Conservation (phyloP, 2,888 invertebrate genomes). For the Hirtodrosophila histrioides region DNA sequence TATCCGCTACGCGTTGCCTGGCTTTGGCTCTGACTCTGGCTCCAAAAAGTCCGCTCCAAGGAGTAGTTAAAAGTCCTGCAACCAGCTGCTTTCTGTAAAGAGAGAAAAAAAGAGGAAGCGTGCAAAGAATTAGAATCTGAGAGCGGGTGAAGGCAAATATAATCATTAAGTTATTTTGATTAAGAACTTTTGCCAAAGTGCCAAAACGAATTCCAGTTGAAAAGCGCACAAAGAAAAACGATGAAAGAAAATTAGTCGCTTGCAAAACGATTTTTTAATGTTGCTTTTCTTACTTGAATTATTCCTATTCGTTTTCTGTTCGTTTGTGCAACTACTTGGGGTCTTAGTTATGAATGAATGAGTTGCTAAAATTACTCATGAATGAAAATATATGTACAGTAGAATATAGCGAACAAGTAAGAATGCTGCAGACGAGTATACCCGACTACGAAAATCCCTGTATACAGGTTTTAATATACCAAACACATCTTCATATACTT, state of each 20-base stretch:
- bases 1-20: constrained; percentile 45
- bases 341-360: constrained; percentile 1
- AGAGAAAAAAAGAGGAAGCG: constrained; percentile 21
- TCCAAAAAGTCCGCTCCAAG: constrained; percentile 40
- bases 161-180: constrained; percentile 80
- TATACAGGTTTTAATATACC: too few relatives aligned
- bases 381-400: neutral
- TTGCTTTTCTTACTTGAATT: constrained; percentile 25
- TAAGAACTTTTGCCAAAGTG: constrained; percentile 72
- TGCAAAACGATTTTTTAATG: constrained; percentile 50
- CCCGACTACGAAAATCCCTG: too few relatives aligned
- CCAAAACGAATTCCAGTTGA: constrained; percentile 50
- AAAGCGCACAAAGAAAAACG: constrained; percentile 1
- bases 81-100: constrained; percentile 38
- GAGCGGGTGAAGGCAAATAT: constrained; percentile 67
- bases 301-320: neutral
- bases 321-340: neutral
- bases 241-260: constrained; percentile 6
- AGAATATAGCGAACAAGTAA: too few relatives aligned
- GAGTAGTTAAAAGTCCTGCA: constrained; percentile 55
- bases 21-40: constrained; percentile 22
- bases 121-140: constrained; percentile 49
- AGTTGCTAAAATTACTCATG: constrained; percentile 19
- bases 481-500: too few relatives aligned
- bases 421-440: too few relatives aligned